Percentiles rank a stretch among this genome's conserved stretches.
phyloP scores from a whole-genome alignment of 2,797 vertebrate species.

The Spinus pinus region DNA sequence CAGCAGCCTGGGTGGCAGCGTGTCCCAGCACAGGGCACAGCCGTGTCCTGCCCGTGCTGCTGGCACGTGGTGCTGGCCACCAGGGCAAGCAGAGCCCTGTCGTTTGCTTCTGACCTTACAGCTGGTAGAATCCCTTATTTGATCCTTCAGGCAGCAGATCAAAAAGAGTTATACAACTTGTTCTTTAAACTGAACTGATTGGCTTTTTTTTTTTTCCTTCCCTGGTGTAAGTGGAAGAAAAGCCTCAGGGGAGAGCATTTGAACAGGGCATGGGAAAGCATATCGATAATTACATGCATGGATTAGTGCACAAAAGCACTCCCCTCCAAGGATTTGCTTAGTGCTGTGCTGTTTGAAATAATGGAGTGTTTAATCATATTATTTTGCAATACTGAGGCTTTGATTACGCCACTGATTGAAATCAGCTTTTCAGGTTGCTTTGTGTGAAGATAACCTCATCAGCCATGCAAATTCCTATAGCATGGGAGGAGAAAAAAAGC shows the following conservation, averaged over 20 bases:
- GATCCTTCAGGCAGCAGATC: constrained; percentile 31
- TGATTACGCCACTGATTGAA: constrained; percentile 56
- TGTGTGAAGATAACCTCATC: background rate
- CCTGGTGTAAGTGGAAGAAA: constrained; percentile 32
- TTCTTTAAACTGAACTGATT: constrained; percentile 48
- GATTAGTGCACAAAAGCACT: constrained; percentile 39
- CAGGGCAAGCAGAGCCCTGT: background rate
- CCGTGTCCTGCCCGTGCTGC: background rate
- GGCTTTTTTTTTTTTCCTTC: background rate
- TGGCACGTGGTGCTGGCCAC: background rate
- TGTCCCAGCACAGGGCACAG: background rate
- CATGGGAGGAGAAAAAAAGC: background rate
- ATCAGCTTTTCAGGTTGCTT: constrained; percentile 22
- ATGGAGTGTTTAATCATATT: constrained; percentile 48
- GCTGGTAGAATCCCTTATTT: constrained; percentile 10
- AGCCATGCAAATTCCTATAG: background rate
- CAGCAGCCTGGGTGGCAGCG: background rate
- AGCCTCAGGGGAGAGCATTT: constrained; percentile 27
- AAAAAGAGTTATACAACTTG: constrained; percentile 35
- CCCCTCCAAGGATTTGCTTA: constrained; percentile 28
- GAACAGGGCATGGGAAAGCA: background rate
- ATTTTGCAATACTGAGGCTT: constrained; percentile 48
- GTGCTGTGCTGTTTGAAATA: constrained; percentile 29
- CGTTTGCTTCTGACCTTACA: background rate
- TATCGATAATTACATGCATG: constrained; percentile 48